Evolutionary conservation across 2,113 vertebrate genomes (phyloP), one percentile per base, ranked within the genome.

Genomic region (Phodopus roborovskii): DNA sequence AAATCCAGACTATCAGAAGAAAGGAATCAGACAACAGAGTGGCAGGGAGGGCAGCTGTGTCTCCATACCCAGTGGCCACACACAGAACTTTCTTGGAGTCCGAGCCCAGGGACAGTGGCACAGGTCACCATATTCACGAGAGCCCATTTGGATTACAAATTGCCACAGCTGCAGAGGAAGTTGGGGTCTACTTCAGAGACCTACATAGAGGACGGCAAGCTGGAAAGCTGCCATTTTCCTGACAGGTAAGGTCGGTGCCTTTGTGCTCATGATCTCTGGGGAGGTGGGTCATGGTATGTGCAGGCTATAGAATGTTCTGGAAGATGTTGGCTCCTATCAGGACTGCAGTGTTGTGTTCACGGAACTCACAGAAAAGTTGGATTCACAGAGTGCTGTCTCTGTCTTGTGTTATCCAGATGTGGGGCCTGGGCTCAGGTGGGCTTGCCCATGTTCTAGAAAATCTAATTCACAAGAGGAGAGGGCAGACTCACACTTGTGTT

Each of bases 131-230:
- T 4, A 0, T 20, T 13, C 3, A 0, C 0, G 0, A 10, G 33
- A 48, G 26, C 73, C 75, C 8, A 74, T 95, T 91, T 97, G 97
- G 97, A 98, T 97, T 97, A 97, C 95, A 98, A 98, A 98, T 93
- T 79, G 36, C 62, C 7, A 0, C 22, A 22, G 4, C 36, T 56
- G 28, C 68, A 77, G 53, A 39, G 0, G 10, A 79, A 19, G 50
- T 4, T 2, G 1, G 1, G 2, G 73, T 26, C 42, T 17, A 33
- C 30, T 19, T 26, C 62, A 6, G 4, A 56, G 42, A 84, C 5
- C 1, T 13, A 0, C 56, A 10, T 1, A 13, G 68, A 19, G 36
- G 19, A 28, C 30, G 36, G 2, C 16, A 42, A 4, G 7, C 53
- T 45, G 16, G 42, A 28, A 30, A 50, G 8, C 17, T 42, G 12